A percentile compares a stretch with the other conserved stretches of the same genome.
Conservation (phyloP, 2,797 vertebrate genomes). For the Gymnopithys bicolor region DNA sequence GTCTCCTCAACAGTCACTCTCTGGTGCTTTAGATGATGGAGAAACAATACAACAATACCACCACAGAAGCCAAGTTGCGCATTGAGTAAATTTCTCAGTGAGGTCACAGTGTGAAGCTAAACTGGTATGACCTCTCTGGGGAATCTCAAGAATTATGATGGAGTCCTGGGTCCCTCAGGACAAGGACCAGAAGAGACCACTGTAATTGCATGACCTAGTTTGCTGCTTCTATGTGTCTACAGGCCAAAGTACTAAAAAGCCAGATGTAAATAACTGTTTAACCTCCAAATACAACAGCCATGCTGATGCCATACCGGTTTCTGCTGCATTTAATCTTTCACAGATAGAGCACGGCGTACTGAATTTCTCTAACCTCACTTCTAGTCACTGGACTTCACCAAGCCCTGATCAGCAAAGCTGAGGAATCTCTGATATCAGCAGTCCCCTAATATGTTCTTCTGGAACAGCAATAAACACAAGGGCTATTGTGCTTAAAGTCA, state of each 20-base stretch:
- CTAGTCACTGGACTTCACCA: background rate
- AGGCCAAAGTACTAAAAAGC: background rate
- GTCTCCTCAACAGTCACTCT: background rate
- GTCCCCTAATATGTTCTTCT: background rate
- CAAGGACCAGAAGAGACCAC: background rate
- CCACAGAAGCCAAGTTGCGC: background rate
- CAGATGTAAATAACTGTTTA: background rate
- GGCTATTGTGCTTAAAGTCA: background rate
- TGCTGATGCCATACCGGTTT: background rate
- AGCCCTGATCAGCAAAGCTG: background rate
- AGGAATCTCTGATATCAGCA: background rate
- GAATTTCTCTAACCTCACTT: background rate
- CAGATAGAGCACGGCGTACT: background rate
- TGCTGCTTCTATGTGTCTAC: background rate
- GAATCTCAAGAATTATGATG: background rate
- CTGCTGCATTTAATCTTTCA: background rate
- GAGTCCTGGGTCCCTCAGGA: background rate
- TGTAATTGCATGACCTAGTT: background rate
- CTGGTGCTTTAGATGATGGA: background rate
- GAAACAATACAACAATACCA: background rate
- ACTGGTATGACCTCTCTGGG: background rate
- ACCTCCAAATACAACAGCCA: background rate
- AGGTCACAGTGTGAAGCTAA: background rate
- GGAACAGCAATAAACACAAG: background rate
- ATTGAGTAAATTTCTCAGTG: background rate